A percentile compares a stretch with the other conserved stretches of the same genome.
Evolutionary conservation across 1,140 invertebrate species (phyloP).

Genomic region (Riptortus pedestris): DNA sequence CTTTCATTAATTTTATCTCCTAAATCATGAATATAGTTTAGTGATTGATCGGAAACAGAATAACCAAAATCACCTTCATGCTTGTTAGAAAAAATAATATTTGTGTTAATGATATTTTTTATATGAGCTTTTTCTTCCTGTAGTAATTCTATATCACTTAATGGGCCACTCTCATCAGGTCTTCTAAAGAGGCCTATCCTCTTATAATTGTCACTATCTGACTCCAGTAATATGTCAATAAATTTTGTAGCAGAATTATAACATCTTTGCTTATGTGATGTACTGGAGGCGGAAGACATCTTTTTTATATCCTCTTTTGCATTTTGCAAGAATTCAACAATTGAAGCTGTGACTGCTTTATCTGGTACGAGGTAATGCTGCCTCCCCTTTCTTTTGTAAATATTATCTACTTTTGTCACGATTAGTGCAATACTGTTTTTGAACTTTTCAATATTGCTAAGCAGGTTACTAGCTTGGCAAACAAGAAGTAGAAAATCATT

Average conservation of each 20-base stretch:
- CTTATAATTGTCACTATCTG: neutral
- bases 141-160: neutral
- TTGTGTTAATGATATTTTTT: neutral
- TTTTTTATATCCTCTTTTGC: neutral
- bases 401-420: conserved; percentile 29
- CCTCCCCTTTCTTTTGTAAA: neutral
- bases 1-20: neutral
- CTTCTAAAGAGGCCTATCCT: conserved; percentile 3
- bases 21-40: neutral
- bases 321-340: neutral
- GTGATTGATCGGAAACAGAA: neutral
- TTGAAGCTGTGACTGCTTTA: neutral
- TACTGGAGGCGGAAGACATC: neutral
- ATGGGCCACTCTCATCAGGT: neutral
- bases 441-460: conserved; percentile 27
- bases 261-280: neutral
- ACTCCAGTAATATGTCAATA: neutral
- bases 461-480: conserved; percentile 17
- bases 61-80: neutral
- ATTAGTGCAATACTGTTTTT: conserved; percentile 26
- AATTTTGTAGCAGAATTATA: neutral
- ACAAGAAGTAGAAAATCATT: neutral
- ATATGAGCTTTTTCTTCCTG: neutral
- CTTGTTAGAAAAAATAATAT: neutral
- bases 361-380: conserved; percentile 12